Percentiles rank a stretch among this genome's conserved stretches.
These are phyloP conservation scores for Chelidonichthys spinosus DNA, from an alignment of 2,797 vertebrate species.

Conservation along the genomic window DNA sequence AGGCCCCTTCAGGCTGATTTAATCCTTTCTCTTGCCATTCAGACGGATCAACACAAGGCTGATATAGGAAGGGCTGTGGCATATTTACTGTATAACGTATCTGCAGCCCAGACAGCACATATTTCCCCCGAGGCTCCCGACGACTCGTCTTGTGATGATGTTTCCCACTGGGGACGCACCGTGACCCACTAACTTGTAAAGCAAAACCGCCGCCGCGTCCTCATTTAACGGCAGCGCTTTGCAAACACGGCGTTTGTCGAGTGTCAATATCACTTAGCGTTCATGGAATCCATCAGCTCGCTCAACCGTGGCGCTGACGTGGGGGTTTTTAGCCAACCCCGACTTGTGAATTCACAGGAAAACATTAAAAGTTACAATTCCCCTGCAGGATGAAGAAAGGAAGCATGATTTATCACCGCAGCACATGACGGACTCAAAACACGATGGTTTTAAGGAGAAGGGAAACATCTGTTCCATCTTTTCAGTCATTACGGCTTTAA, in stretches of 20 bases:
- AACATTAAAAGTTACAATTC: background rate
- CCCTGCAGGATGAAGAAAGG: background rate
- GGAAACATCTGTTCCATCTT: background rate
- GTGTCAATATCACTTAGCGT: background rate
- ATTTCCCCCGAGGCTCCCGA: conserved; percentile 38
- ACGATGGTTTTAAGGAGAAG: background rate
- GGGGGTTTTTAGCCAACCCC: background rate
- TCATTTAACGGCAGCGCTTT: background rate
- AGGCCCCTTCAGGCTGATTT: conserved; percentile 15
- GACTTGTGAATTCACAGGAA: background rate
- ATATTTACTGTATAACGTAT: conserved; percentile 28
- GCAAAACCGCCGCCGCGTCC: background rate
- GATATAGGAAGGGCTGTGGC: background rate
- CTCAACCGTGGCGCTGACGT: background rate
- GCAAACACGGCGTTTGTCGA: no score
- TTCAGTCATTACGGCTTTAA: background rate
- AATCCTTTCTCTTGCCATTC: conserved; percentile 14
- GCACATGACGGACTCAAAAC: background rate
- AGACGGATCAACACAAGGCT: background rate
- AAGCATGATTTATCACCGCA: background rate
- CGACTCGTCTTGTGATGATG: conserved; percentile 26
- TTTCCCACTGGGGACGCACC: conserved; percentile 35
- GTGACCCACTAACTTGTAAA: conserved; percentile 23
- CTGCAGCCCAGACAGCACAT: conserved; percentile 29
- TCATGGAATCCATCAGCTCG: background rate